phyloP scores from a whole-genome alignment of 1,140 invertebrate genomes.

The Drosophila lacteicornis region DNA sequence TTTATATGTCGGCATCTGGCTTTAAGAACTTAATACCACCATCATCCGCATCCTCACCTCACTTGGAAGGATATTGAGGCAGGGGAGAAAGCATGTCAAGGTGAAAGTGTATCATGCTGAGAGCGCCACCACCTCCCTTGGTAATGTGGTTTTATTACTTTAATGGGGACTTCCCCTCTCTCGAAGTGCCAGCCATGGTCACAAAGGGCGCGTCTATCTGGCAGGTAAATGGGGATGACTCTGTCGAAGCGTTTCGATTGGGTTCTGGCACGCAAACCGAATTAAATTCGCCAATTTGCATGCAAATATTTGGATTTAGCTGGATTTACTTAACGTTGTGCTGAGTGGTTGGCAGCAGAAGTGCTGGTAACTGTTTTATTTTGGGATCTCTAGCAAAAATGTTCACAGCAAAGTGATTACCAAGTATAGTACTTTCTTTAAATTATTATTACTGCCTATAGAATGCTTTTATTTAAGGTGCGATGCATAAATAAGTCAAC shows the following conservation, averaged over 20 bases:
- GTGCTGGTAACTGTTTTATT: slow-evolving; percentile 8
- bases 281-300: slow-evolving; percentile 43
- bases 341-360: neutral
- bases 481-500: neutral
- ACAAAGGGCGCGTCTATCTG: slow-evolving; percentile 40
- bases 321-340: neutral
- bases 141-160: slow-evolving; percentile 39
- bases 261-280: slow-evolving; percentile 51
- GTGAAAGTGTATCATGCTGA: slow-evolving; percentile 36
- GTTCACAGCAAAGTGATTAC: no score
- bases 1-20: slow-evolving; percentile 56
- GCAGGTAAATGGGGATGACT: slow-evolving; percentile 7
- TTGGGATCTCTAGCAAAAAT: neutral
- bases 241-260: slow-evolving; percentile 20
- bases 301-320: slow-evolving; percentile 42
- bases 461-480: neutral
- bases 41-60: slow-evolving; percentile 17
- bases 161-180: slow-evolving; percentile 20
- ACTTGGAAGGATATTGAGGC: slow-evolving; percentile 53
- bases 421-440: neutral
- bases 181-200: slow-evolving; percentile 2
- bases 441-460: neutral
- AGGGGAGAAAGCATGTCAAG: slow-evolving; percentile 58
- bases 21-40: slow-evolving; percentile 40
- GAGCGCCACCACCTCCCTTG: slow-evolving; percentile 26